These are phyloP conservation scores for Mechanitis mazaeus DNA, from an alignment of 2,888 invertebrate species.

Conservation along the genomic window DNA sequence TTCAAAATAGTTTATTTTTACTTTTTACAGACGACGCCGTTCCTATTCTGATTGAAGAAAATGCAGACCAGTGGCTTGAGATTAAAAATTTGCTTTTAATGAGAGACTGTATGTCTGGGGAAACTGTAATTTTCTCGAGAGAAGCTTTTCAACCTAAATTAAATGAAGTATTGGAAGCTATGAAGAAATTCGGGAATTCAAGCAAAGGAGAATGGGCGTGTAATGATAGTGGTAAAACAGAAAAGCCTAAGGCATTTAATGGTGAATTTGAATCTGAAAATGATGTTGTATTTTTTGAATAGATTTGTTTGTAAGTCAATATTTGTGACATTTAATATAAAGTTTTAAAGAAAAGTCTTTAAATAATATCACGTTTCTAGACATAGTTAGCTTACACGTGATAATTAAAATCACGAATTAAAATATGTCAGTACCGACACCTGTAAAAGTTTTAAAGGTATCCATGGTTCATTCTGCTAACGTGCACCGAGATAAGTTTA, in stretches of 20 bases:
- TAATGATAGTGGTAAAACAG: not conserved
- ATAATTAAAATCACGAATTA: too few relatives aligned
- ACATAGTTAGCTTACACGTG: too few relatives aligned
- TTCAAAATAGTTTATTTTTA: too few relatives aligned
- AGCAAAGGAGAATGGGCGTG: conserved; percentile 10
- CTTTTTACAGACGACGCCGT: too few relatives aligned
- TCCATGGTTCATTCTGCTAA: too few relatives aligned
- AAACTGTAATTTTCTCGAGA: conserved; percentile 21
- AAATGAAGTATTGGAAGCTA: conserved; percentile 14
- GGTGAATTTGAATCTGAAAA: conserved; percentile 2
- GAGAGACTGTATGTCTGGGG: conserved; percentile 22
- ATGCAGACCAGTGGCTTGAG: conserved; percentile 23
- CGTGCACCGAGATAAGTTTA: too few relatives aligned
- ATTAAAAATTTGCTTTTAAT: conserved; percentile 22
- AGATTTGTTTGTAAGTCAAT: not conserved
- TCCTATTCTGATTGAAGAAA: conserved; percentile 13
- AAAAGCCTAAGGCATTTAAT: not conserved
- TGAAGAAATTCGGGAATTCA: conserved; percentile 10
- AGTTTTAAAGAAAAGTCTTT: too few relatives aligned
- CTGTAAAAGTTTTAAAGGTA: too few relatives aligned
- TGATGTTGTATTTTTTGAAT: conserved; percentile 4
- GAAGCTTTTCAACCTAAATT: conserved; percentile 20
- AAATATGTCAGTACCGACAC: too few relatives aligned
- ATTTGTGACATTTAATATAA: too few relatives aligned
- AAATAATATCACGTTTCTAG: too few relatives aligned